A percentile compares a stretch with the other conserved stretches of the same genome.
Conservation (phyloP, 2,113 vertebrate species). For the Bubo scandiacus region DNA sequence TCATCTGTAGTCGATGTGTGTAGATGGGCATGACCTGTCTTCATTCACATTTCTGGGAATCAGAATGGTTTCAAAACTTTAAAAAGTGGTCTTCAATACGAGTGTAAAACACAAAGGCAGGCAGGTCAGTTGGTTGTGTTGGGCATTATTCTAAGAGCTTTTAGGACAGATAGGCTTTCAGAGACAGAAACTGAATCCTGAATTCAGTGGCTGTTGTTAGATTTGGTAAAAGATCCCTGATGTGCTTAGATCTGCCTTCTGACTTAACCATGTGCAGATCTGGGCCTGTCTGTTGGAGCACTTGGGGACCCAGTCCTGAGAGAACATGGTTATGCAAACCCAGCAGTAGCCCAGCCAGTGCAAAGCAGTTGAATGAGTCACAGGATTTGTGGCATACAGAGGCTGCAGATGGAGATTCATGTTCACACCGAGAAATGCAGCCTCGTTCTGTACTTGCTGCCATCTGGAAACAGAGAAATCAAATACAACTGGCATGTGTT, state of each 20-base stretch:
- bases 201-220: background rate
- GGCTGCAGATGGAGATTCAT: conserved; percentile 16
- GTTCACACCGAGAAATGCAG: background rate
- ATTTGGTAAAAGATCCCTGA: background rate
- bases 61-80: background rate
- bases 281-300: background rate
- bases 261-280: background rate
- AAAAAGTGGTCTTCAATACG: background rate
- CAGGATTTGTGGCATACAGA: conserved; percentile 4
- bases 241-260: background rate
- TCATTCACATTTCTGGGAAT: background rate
- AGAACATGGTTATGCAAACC: background rate
- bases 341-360: background rate
- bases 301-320: background rate
- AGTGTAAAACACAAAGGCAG: background rate
- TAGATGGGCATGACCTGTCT: background rate
- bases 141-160: background rate
- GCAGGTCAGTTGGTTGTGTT: background rate
- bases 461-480: conserved; percentile 37
- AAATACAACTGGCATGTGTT: conserved; percentile 21
- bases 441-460: background rate
- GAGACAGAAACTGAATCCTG: background rate
- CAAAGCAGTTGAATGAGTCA: conserved; percentile 20
- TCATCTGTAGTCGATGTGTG: background rate
- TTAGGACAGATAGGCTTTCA: background rate